These are phyloP conservation scores for Megalops cyprinoides DNA, from an alignment of 2,797 vertebrate genomes.

Conservation along the genomic window DNA sequence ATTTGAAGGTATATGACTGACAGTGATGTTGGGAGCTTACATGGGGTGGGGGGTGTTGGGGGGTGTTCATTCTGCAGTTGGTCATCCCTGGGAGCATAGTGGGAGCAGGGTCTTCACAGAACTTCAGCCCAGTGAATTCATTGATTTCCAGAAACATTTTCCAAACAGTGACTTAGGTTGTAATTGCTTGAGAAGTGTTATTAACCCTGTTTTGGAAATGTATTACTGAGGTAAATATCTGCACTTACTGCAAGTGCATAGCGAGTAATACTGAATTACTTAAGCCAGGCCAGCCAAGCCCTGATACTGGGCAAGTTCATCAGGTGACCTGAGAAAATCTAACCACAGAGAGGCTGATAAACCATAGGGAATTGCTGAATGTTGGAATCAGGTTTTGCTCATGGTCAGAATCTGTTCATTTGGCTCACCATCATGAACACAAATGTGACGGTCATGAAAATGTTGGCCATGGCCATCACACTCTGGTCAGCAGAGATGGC, in stretches of 20 bases:
- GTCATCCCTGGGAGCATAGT: conserved; percentile 24
- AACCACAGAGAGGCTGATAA: conserved; percentile 24
- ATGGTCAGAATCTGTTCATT: not conserved
- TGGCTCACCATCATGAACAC: conserved; percentile 91
- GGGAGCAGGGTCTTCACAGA: conserved; percentile 60
- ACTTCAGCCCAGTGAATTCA: too few species aligned
- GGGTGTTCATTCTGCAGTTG: conserved; percentile 52
- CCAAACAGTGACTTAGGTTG: too few species aligned
- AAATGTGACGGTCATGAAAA: conserved; percentile 83
- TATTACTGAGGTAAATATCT: too few species aligned
- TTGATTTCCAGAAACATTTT: conserved; percentile 87
- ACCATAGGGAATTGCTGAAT: not conserved
- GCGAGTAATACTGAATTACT: conserved; percentile 91
- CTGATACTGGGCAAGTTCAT: conserved; percentile 84
- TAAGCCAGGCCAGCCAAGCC: conserved; percentile 88
- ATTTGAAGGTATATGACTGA: too few species aligned
- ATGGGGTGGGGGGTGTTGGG: too few species aligned
- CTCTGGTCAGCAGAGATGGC: conserved; percentile 88
- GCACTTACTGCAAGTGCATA: conserved; percentile 85
- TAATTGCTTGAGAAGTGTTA: too few species aligned
- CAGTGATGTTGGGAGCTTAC: too few species aligned
- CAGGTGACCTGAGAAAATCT: conserved; percentile 92
- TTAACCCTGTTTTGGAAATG: too few species aligned
- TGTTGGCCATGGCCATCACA: conserved; percentile 81
- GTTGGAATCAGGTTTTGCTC: not conserved